Evolutionary conservation across 2,888 invertebrate species (phyloP).

Genomic region (Ommatoiulus sabulosus): DNA sequence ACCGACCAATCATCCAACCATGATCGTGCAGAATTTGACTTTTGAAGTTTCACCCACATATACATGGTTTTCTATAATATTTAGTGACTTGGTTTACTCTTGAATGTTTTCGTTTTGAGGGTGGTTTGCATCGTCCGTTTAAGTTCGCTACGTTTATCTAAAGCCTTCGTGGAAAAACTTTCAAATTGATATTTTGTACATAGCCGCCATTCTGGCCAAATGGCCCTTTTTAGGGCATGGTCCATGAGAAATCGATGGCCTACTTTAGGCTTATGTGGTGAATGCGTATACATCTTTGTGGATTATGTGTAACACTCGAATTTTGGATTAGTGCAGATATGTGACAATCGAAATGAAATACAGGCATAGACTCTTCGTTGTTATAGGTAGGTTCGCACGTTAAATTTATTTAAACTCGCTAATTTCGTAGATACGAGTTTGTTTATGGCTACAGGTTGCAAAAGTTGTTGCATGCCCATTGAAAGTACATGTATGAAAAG

Average conservation of each 20-base stretch:
- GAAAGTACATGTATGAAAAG: too few relatives aligned
- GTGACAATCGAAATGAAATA: conserved; percentile 23
- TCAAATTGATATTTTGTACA: neutral
- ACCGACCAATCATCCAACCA: conserved; percentile 54
- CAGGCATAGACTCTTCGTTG: neutral
- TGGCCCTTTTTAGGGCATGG: neutral
- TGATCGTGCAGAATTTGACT: conserved; percentile 52
- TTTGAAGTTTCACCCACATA: conserved; percentile 54
- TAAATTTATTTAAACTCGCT: neutral
- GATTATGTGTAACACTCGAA: neutral
- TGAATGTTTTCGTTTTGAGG: conserved; percentile 22
- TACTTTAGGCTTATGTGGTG: neutral
- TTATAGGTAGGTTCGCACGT: neutral
- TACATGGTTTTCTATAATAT: conserved; percentile 37
- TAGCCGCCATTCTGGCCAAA: neutral
- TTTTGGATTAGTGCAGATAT: neutral
- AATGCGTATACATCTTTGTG: neutral
- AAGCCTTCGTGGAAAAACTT: neutral
- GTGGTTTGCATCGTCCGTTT: neutral
- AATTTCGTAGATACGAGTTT: neutral
- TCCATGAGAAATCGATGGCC: neutral
- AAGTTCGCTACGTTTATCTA: neutral
- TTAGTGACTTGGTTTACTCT: conserved; percentile 52
- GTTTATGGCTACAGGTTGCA: neutral
- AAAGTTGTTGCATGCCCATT: neutral